Base-by-base conservation (phyloP, 2,888 invertebrate genomes). In the Orthosia cruda region DNA sequence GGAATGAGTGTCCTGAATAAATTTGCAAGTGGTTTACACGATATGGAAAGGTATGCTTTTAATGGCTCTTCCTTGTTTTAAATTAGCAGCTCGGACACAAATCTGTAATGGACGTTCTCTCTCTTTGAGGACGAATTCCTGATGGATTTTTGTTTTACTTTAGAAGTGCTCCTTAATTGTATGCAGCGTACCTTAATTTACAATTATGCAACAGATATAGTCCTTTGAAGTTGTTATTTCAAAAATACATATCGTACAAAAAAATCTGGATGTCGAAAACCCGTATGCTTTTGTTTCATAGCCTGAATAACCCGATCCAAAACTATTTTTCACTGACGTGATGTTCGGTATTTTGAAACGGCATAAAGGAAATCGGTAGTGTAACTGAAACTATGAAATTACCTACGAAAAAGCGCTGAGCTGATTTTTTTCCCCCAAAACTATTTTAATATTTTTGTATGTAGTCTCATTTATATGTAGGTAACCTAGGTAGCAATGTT, bases 21-120 rank as follows among this genome's bases (percentile, higher is more conserved):
- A 95, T 95, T 95, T 95, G 93, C 94, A 94, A 94, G 91, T 93
- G 93, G 92, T 93, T 93, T 92, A 91, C 93, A 91, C 89, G 92
- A 90, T 92, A 93, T 91, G 91, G 93, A 91, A 90, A 92, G 91
- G 92, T 92, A 92, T 92, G 92, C 91, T 93, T 92, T 93, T 94
- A 94, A 94, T 92, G 91, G 91, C 77, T 85, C 88, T 90, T 91
- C 88, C 92, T 93, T 93, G 92, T 93, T 93, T 93, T 90, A 90
- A 92, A 93, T 93, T 91, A 92, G 87, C 83, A 91, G 84, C 87
- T 87, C 65, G 77, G 84, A 88, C 80, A 82, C 81, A 85, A 88
- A 85, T 86, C 87, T 82, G 89, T 88, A 84, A 91, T 86, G 86
- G 85, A 77, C 77, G 83, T 83, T 83, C 67, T 71, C 80, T 82